These are phyloP conservation scores for Paralinhomoeus sp. DNA, from an alignment of 2,888 invertebrate species.

Conservation along the genomic window DNA sequence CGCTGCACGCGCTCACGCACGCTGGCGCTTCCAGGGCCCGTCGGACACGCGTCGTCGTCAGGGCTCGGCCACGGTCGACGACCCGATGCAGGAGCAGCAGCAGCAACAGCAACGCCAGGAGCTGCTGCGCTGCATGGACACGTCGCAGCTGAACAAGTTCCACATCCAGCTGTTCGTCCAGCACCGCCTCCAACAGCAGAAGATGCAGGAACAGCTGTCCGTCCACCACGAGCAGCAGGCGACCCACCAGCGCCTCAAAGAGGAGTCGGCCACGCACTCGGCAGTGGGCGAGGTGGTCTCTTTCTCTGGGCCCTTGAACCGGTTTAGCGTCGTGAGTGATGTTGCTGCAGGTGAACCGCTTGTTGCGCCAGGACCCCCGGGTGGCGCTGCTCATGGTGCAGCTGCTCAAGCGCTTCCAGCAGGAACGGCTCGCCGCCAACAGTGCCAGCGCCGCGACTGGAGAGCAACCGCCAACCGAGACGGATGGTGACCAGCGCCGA, in stretches of 20 bases:
- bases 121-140: slow-evolving; percentile 8
- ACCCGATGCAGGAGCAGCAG: too few species aligned
- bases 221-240: slow-evolving; percentile 12
- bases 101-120: too few species aligned
- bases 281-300: slow-evolving; percentile 17
- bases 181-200: slow-evolving; percentile 12
- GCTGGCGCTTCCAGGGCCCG: too few species aligned
- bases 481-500: too few species aligned
- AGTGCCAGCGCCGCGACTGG: too few species aligned
- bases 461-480: too few species aligned
- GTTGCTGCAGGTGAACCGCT: not conserved
- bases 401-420: slow-evolving; percentile 7
- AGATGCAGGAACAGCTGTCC: slow-evolving; percentile 2
- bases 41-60: too few species aligned
- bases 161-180: slow-evolving; percentile 14
- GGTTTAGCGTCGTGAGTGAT: too few species aligned
- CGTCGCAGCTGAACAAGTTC: slow-evolving; percentile 10
- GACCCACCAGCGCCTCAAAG: slow-evolving; percentile 13
- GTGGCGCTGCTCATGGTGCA: slow-evolving; percentile 20
- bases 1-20: too few species aligned
- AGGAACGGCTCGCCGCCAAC: too few species aligned
- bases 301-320: too few species aligned
- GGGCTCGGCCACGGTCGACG: too few species aligned
- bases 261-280: slow-evolving; percentile 16
- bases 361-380: slow-evolving; percentile 14